Conservation (phyloP, 2,113 vertebrate species). For the Ictalurus furcatus region DNA sequence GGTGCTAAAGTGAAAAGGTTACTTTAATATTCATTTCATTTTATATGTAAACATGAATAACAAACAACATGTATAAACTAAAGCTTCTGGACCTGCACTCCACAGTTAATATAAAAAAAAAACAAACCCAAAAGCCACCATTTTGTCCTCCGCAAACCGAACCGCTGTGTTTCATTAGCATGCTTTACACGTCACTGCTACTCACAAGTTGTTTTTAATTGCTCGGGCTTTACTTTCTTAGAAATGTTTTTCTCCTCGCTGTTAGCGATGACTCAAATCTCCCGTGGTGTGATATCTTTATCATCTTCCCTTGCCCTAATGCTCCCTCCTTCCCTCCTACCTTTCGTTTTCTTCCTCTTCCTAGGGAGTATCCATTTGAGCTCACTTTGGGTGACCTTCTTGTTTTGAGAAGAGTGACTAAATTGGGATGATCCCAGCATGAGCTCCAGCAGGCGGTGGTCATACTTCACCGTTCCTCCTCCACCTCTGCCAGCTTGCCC, state of each 20-base stretch:
- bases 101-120: neutral
- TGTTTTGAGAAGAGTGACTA: slow-evolving; percentile 31
- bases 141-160: neutral
- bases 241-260: neutral
- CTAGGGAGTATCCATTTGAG: slow-evolving; percentile 30
- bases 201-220: neutral
- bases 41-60: neutral
- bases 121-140: neutral
- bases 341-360: neutral
- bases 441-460: slow-evolving; percentile 44
- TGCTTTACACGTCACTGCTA: neutral
- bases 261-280: slow-evolving; percentile 30
- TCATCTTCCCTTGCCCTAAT: slow-evolving; percentile 1
- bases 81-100: neutral
- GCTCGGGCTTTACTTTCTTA: neutral
- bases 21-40: neutral
- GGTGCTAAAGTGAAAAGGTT: neutral
- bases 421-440: slow-evolving; percentile 36
- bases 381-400: slow-evolving; percentile 50
- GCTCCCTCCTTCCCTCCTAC: neutral
- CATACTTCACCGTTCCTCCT: slow-evolving; percentile 22
- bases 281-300: slow-evolving; percentile 14
- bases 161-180: neutral
- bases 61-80: neutral
- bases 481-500: slow-evolving; percentile 55